Conservation (phyloP, 2,113 vertebrate genomes). For the Peromyscus maniculatus region DNA sequence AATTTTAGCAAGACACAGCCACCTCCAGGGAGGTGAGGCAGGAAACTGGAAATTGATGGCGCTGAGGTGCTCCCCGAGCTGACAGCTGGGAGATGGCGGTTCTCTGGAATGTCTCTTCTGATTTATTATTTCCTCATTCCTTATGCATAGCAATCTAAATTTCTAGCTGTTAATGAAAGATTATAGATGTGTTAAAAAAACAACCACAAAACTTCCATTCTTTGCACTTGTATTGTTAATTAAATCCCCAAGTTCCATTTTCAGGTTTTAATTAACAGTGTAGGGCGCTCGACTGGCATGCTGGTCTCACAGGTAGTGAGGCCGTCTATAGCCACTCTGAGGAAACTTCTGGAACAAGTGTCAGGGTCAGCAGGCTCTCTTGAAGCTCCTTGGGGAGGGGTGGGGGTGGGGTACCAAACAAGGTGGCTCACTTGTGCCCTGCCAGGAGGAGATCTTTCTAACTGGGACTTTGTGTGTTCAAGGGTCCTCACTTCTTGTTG, state of each 20-base stretch:
- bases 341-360: not conserved
- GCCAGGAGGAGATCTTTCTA: not conserved
- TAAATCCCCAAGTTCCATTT: slow-evolving; percentile 62
- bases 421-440: not conserved
- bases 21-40: too few species aligned
- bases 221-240: slow-evolving; percentile 63
- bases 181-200: slow-evolving; percentile 40
- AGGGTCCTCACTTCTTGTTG: not conserved
- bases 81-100: rapidly evolving
- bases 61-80: not conserved
- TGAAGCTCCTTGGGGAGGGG: not conserved
- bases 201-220: slow-evolving; percentile 13
- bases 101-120: not conserved
- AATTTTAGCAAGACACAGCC: not conserved
- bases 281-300: not conserved
- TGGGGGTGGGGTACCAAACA: not conserved
- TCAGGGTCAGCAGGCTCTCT: not conserved
- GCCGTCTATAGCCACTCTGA: too few species aligned
- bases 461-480: too few species aligned
- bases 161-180: slow-evolving; percentile 66
- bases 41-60: rapidly evolving
- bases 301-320: rapidly evolving
- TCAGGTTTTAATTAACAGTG: slow-evolving; percentile 70
- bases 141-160: not conserved
- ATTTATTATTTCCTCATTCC: not conserved